A percentile compares a stretch with the other conserved stretches of the same genome.
phyloP scores from a whole-genome alignment of 2,113 vertebrate genomes.

The Manacus vitellinus region DNA sequence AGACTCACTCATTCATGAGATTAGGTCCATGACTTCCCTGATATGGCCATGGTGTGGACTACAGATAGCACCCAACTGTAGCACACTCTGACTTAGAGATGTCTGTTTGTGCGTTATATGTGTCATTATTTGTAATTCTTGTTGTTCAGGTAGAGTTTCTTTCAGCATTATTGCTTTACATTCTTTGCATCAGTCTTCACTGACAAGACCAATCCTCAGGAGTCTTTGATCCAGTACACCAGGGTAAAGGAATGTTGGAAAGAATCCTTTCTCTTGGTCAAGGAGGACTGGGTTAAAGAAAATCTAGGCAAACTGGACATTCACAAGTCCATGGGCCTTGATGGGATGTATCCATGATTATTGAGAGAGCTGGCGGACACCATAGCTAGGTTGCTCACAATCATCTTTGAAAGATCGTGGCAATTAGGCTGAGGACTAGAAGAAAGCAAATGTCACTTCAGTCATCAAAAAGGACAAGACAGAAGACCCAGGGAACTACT shows the following conservation, averaged over 20 bases:
- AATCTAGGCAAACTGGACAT: background rate
- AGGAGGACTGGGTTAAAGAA: background rate
- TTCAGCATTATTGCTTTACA: background rate
- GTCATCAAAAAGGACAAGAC: background rate
- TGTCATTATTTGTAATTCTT: background rate
- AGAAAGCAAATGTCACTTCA: background rate
- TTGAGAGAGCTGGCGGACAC: background rate
- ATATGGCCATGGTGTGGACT: background rate
- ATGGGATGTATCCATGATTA: background rate
- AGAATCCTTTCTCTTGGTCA: background rate
- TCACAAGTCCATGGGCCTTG: background rate
- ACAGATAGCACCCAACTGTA: accelerated
- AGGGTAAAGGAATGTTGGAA: background rate
- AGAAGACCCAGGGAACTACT: background rate
- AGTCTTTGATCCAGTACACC: background rate
- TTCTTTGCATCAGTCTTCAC: background rate
- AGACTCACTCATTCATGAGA: background rate
- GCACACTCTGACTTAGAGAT: background rate
- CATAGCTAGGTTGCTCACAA: background rate
- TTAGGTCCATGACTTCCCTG: background rate
- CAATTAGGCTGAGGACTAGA: background rate
- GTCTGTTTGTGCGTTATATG: background rate
- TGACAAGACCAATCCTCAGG: background rate
- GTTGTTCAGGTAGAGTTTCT: background rate
- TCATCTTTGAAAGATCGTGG: background rate